Conservation (phyloP, 2,113 vertebrate species). For the Cololabis saira region DNA sequence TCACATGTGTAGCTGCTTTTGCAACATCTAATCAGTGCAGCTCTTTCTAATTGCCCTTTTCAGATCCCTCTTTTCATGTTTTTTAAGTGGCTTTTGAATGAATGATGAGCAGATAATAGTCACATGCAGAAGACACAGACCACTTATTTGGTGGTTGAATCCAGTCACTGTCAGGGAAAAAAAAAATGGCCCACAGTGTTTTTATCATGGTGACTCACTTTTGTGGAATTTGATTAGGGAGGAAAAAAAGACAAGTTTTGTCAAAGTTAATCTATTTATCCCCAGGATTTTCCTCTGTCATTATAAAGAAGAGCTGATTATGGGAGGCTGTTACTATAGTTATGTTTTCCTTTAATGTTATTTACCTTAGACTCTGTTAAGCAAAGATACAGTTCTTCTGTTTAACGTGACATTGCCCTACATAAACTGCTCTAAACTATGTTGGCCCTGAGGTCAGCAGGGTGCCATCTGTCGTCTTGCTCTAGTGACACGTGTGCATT, state of each 20-base stretch:
- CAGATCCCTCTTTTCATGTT: not conserved
- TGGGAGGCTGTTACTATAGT: not conserved
- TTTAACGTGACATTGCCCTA: slow-evolving; percentile 12
- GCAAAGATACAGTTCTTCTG: not conserved
- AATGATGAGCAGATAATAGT: not conserved
- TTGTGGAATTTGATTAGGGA: too few relatives aligned
- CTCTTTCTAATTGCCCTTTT: slow-evolving; percentile 4
- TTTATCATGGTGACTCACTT: too few relatives aligned
- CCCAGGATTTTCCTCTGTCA: not conserved
- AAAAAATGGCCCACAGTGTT: too few relatives aligned
- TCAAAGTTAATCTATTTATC: too few relatives aligned
- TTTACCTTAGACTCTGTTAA: too few relatives aligned
- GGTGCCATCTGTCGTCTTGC: slow-evolving; percentile 75
- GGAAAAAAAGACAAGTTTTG: too few relatives aligned
- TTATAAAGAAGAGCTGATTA: not conserved
- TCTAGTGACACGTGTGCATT: slow-evolving; percentile 73
- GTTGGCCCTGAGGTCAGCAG: slow-evolving; percentile 55
- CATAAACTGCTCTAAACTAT: slow-evolving; percentile 41
- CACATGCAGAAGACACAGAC: not conserved
- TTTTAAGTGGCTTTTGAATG: not conserved
- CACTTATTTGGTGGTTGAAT: not conserved
- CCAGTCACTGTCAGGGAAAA: too few relatives aligned
- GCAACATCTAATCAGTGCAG: not conserved
- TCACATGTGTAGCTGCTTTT: slow-evolving; percentile 26
- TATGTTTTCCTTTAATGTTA: too few relatives aligned